Evolutionary conservation across 2,113 vertebrate genomes (phyloP).

Genomic region (Bubalus kerabau): DNA sequence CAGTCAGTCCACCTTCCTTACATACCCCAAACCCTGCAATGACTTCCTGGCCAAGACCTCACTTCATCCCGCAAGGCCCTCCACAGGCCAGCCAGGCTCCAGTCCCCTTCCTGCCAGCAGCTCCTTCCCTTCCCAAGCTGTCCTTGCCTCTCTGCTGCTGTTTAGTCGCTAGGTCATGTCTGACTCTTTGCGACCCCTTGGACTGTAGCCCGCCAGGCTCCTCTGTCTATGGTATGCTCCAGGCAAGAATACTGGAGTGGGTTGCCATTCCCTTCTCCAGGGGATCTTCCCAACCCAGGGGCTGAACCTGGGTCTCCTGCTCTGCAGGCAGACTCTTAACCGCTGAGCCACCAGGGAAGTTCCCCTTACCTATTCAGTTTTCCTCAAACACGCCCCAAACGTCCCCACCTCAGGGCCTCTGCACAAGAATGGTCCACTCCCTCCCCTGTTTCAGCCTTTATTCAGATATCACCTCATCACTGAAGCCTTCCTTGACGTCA

Average conservation of each 20-base stretch:
- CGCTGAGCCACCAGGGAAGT: background rate
- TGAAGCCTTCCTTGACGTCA: background rate
- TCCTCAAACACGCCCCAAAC: background rate
- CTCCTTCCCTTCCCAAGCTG: background rate
- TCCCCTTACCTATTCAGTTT: background rate
- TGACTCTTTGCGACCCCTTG: rapidly evolving
- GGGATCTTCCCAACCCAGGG: background rate
- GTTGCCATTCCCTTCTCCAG: background rate
- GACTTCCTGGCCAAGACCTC: background rate
- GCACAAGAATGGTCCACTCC: background rate
- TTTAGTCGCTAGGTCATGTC: background rate
- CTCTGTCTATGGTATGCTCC: background rate
- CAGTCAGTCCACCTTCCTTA: no score
- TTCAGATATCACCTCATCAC: background rate
- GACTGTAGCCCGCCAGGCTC: background rate
- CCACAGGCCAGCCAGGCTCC: background rate
- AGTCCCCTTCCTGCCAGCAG: background rate
- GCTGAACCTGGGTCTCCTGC: background rate
- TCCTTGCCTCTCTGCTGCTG: background rate
- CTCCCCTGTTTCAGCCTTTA: background rate
- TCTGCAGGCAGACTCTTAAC: background rate
- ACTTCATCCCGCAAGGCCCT: background rate
- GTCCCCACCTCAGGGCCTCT: background rate
- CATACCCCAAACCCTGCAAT: background rate
- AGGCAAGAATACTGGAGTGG: background rate